phyloP scores from a whole-genome alignment of 2,113 vertebrate genomes.

The Abramis brama region DNA sequence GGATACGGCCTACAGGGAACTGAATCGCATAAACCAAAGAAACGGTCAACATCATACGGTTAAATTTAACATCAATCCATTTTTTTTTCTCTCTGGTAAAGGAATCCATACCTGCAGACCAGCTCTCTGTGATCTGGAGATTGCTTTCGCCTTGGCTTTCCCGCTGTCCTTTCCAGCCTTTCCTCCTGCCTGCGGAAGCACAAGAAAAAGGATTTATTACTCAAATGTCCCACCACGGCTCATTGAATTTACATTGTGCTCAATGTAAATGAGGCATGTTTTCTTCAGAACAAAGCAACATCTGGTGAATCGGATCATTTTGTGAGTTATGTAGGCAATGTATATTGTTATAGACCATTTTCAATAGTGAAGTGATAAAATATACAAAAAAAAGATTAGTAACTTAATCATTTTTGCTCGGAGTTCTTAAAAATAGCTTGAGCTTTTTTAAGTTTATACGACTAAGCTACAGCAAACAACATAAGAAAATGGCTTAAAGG shows the following conservation, averaged over 20 bases:
- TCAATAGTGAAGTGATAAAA: no score
- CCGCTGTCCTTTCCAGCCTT: slow-evolving; percentile 91
- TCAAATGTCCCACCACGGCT: no score
- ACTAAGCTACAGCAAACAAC: not conserved
- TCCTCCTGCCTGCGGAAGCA: slow-evolving; percentile 81
- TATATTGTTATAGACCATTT: no score
- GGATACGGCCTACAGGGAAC: slow-evolving; percentile 89
- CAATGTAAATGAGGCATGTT: not conserved
- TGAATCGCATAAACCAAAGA: slow-evolving; percentile 52
- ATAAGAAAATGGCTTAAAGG: not conserved
- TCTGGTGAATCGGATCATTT: not conserved
- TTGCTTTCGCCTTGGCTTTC: slow-evolving; percentile 88
- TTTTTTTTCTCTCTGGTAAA: not conserved
- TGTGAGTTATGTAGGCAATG: no score
- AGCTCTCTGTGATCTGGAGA: slow-evolving; percentile 87
- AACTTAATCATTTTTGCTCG: no score
- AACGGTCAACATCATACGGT: not conserved
- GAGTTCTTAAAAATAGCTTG: not conserved
- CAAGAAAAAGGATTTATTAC: not conserved
- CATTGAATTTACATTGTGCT: not conserved
- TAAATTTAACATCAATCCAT: no score
- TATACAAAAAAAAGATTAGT: not conserved
- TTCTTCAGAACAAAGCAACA: not conserved
- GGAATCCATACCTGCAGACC: slow-evolving; percentile 82
- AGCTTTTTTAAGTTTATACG: not conserved